Evolutionary conservation across 2,888 invertebrate genomes (phyloP), one percentile per base, ranked within the genome.

Genomic region (Gastrophysa polygoni): DNA sequence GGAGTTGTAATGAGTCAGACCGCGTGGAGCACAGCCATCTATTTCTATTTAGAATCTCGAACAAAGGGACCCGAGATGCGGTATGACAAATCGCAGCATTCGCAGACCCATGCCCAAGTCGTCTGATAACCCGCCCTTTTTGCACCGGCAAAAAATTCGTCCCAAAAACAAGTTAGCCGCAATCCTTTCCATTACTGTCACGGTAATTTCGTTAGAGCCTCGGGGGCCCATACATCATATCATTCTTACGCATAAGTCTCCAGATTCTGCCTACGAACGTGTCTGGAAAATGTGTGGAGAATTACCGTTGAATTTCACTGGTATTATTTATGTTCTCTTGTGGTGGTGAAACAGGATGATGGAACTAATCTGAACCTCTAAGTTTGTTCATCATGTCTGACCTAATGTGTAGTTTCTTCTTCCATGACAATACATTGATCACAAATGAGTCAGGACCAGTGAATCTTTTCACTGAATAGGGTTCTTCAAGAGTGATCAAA

Each of bases 131-230:
- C 43, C 28, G 43, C 43, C 55, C 56, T 49, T 28, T 38, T 32
- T n/a, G 49, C 62, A 44, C 61, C 59, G 66, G 67, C 73, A 74
- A 74, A 75, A 38, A 75, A 74, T n/a, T n/a, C 71, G 66, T 52
- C 62, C 67, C 69, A 68, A 73, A 73, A 74, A 73, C 71, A 73
- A 67, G 72, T 71, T 71, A 70, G 64, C 65, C 63, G 67, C 70
- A 73, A 73, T 73, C 73, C 74, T 71, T 72, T 72, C 72, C 70
- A 71, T 74, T 74, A 74, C 71, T 69, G 69, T 70, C 73, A 72
- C 71, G 72, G 73, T 74, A 74, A 74, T 74, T 73, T 73, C 68
- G 71, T 70, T 72, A 71, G 70, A 65, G 54, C 71, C 66, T 71
- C 63, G 24, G 71, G 66, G 71, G 59, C 61, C 65, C 63, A 68